Evolutionary conservation across 2,113 vertebrate genomes (phyloP), one percentile per base, ranked within the genome.

Genomic region (Hystrix brachyura): DNA sequence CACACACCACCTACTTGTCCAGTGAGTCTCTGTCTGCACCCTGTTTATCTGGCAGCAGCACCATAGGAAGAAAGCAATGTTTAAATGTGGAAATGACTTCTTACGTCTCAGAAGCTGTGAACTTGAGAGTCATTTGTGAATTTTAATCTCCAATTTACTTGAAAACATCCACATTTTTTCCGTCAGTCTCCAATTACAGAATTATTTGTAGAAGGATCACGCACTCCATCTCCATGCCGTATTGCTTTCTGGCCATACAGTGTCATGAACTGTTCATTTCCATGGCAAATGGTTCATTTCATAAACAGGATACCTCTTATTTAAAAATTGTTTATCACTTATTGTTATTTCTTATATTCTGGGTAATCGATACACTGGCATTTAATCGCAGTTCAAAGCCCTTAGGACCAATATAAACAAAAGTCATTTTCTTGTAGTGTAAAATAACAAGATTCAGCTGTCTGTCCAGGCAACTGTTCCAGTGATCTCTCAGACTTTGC

Each of bases 231-330:
- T 91, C 95, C 84, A 78, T 91, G 94, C 96, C 95, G 29, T 89
- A 60, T 92, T 85, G 74, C 96, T 94, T 90, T 80, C 53, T 95
- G 94, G 32, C 98, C 87, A 0, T 94, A 76, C 92, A 96, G 87
- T 59, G 38, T 96, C 83, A 27, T 92, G 85, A 97, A 87, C 87
- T 7, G 90, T 43, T 3, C 90, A 86, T 95, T 98, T 94, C 88
- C 92, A 97, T 94, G 97, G 91, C 90, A 94, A 94, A 87, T 94
- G 97, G 90, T 98, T 98, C 91, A 95, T 98, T 96, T 93, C 87
- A 82, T 94, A 97, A 97, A 95, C 81, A 94, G 90, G 38, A 94
- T 97, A 88, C 85, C 87, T 96, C 88, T 6, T 46, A 9, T 88
- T 59, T 76, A 25, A 38, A n/a, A 87, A 25, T 34, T 43, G 72